phyloP scores from a whole-genome alignment of 2,797 vertebrate species.

The Pangasius sanitwongsei region DNA sequence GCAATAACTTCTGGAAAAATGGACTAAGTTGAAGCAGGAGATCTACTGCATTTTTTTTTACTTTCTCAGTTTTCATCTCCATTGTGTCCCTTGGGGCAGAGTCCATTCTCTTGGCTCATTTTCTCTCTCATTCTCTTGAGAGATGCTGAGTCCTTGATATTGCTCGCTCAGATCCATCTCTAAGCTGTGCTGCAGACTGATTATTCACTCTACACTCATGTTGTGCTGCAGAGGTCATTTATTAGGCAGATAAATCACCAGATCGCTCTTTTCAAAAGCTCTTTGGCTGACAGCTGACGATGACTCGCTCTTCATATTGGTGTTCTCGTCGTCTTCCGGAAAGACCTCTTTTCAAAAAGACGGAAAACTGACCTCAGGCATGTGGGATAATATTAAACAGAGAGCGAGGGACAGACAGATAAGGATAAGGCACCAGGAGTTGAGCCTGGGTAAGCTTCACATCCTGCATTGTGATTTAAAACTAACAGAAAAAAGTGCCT shows the following conservation, averaged over 20 bases:
- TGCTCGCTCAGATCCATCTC: conserved; percentile 42
- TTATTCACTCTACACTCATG: conserved; percentile 39
- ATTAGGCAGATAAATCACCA: conserved; percentile 46
- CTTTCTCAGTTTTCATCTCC: conserved; percentile 32
- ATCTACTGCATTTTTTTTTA: conserved; percentile 19
- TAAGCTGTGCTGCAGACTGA: conserved; percentile 22
- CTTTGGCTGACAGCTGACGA: conserved; percentile 39
- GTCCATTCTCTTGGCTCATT: conserved; percentile 35
- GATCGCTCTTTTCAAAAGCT: conserved; percentile 47
- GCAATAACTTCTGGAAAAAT: conserved; percentile 19
- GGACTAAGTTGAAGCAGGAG: not conserved
- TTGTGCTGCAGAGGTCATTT: conserved; percentile 42
- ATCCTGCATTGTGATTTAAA: conserved; percentile 5
- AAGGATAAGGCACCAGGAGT: not conserved
- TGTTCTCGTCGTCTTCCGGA: conserved; percentile 13
- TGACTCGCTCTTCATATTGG: conserved; percentile 40
- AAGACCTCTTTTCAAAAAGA: conserved; percentile 30
- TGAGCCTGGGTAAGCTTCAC: not conserved
- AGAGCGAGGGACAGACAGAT: not conserved
- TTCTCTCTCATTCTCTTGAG: conserved; percentile 26
- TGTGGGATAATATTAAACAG: conserved; percentile 36
- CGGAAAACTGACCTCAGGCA: conserved; percentile 18
- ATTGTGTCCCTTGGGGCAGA: conserved; percentile 34
- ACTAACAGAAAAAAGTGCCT: not conserved
- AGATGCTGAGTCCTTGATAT: conserved; percentile 40